Conservation (phyloP, 2,888 invertebrate species). For the Rapana venosa region DNA sequence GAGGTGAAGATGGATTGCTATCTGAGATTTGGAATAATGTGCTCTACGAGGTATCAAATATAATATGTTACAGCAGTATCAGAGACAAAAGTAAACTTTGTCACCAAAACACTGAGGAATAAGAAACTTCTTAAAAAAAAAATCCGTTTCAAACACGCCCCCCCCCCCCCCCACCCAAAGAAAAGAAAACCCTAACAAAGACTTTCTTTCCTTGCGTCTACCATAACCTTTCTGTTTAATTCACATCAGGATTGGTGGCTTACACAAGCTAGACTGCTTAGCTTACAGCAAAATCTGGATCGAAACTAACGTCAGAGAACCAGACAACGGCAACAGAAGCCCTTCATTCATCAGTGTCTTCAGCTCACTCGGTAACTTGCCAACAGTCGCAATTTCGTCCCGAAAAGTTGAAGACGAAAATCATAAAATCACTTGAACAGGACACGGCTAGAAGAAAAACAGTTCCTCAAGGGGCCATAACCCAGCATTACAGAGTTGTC, state of each 20-base stretch:
- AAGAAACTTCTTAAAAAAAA: no score
- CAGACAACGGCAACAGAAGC: neutral
- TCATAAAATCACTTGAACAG: slow-evolving; percentile 33
- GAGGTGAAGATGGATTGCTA: no score
- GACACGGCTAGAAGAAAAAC: neutral
- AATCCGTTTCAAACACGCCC: no score
- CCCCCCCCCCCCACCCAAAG: no score
- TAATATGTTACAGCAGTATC: no score
- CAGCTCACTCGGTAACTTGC: slow-evolving; percentile 30
- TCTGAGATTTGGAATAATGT: no score
- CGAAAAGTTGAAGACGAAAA: neutral
- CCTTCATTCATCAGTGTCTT: slow-evolving; percentile 38
- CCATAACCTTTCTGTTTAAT: neutral
- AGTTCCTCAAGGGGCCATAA: slow-evolving; percentile 45
- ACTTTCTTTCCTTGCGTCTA: no score
- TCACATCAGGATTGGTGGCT: neutral
- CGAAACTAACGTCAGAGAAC: neutral
- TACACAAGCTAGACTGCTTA: neutral
- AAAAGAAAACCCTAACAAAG: no score
- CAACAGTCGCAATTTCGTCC: neutral
- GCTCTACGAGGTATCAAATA: no score
- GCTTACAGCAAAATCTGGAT: neutral
- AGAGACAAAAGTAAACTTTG: no score
- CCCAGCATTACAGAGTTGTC: slow-evolving; percentile 42
- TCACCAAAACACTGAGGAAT: no score